Conservation (phyloP, 2,888 invertebrate genomes). For the Drosophila mulleri region DNA sequence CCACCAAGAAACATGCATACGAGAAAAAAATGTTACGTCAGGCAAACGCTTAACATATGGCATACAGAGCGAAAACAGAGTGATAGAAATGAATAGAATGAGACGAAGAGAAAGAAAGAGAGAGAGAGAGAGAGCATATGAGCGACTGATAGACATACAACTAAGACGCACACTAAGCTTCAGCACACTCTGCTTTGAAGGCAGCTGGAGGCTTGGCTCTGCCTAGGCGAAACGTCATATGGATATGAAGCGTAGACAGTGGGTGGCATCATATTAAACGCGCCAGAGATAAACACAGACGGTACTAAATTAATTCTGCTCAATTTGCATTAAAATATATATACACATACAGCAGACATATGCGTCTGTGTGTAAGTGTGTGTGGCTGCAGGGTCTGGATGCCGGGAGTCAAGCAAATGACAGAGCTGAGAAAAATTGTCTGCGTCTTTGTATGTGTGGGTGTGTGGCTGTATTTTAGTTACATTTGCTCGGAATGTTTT, state of each 20-base stretch:
- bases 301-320: constrained; percentile 81
- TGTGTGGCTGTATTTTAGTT: constrained; percentile 60
- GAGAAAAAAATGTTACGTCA: constrained; percentile 63
- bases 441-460: constrained; percentile 12
- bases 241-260: constrained; percentile 33
- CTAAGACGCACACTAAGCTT: constrained; percentile 48
- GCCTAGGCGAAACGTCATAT: constrained; percentile 17
- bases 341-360: background rate
- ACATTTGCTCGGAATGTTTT: constrained; percentile 57
- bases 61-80: constrained; percentile 30
- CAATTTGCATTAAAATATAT: constrained; percentile 79
- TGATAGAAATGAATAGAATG: constrained; percentile 24
- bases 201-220: constrained; percentile 12
- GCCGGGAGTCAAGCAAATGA: constrained; percentile 21
- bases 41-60: constrained; percentile 77
- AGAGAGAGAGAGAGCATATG: background rate
- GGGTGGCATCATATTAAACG: constrained; percentile 71
- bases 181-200: constrained; percentile 7
- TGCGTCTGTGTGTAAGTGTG: background rate
- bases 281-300: constrained; percentile 77
- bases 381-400: background rate
- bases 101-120: background rate
- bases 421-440: constrained; percentile 37
- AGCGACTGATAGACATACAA: constrained; percentile 7
- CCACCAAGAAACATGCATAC: constrained; percentile 34